These are phyloP conservation scores for Cepaea nemoralis DNA, from an alignment of 1,140 invertebrate genomes.

Conservation along the genomic window DNA sequence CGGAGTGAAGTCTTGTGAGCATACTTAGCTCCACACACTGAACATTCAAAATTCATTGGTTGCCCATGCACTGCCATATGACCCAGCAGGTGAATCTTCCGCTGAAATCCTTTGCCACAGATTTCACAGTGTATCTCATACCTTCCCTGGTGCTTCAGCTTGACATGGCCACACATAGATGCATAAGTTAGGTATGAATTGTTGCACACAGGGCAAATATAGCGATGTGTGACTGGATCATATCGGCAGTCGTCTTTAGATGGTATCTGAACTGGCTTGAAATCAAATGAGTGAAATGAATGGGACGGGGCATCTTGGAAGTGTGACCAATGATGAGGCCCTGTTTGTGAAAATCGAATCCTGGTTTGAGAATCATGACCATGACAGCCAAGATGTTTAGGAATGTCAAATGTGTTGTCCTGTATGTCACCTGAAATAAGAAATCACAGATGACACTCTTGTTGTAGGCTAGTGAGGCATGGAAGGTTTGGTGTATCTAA, in stretches of 20 bases:
- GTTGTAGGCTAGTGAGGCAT: background rate
- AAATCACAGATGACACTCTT: constrained; percentile 25
- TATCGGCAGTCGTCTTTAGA: constrained; percentile 20
- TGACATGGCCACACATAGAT: constrained; percentile 8
- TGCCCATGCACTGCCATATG: constrained; percentile 31
- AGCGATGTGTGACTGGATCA: constrained; percentile 8
- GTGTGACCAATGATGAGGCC: background rate
- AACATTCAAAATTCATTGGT: constrained; percentile 30
- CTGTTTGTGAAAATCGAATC: background rate
- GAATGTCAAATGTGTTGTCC: constrained; percentile 9
- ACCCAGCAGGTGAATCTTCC: constrained; percentile 12
- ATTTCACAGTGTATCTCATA: constrained; percentile 19
- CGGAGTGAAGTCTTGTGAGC: constrained; percentile 25
- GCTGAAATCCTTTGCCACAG: constrained; percentile 24
- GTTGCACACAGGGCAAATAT: constrained; percentile 16
- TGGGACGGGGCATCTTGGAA: background rate
- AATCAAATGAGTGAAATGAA: background rate
- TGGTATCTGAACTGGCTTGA: background rate
- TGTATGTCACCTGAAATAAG: constrained; percentile 25
- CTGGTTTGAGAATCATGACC: constrained; percentile 7
- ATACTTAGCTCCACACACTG: constrained; percentile 21
- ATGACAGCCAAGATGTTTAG: constrained; percentile 6
- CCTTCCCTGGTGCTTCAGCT: constrained; percentile 9
- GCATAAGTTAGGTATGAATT: constrained; percentile 6
- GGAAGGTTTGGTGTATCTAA: no score